Base-by-base conservation (phyloP, 2,888 invertebrate species). In the Aleiodes alternator region DNA sequence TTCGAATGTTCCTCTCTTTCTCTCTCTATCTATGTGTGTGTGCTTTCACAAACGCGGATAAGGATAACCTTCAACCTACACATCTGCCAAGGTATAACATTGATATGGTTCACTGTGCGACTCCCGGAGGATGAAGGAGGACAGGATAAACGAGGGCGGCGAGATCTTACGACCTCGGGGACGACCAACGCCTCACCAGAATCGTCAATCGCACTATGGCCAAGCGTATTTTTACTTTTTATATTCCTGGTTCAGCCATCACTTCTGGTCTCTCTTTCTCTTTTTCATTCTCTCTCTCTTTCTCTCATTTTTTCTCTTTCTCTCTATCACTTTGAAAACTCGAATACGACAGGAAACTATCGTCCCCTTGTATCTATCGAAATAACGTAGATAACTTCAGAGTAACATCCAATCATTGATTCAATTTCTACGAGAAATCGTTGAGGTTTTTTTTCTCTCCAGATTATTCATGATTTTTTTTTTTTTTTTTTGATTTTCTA, bases 161-260 rank as follows among this genome's bases (percentile, higher is more conserved):
- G 71, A 76, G 77, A 78, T 80, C 75, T 80, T 79, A 80, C 78
- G 80, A 80, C 80, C 78, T 79, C 73, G 55, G 80, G 75, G 78
- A 76, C 78, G 50, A 74, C 53, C 57, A 43, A 43, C 43, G 43
- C 43, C 43, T 43, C 43, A 43, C 43, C 43, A 43, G 43, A 43
- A 43, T 43, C 43, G 43, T 43, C 43, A 43, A 43, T 43, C 43
- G 43, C 43, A 43, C 43, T 43, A 43, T 43, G 43, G 43, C 43
- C 43, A 43, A 48, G 50, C 53, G 43, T 68, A 68, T 73, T 51
- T 50, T 61, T 50, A 34, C 69, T 73, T 69, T 38, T 57, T 75
- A 68, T 76, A 43, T 9, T 48, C 55, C 71, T 16, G 11, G 31
- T 29, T 34, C 16, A 31, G 9, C 68, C 38, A 48, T 64, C 68